These are phyloP conservation scores for Plebejus anna DNA, from an alignment of 2,888 invertebrate species.

Conservation along the genomic window DNA sequence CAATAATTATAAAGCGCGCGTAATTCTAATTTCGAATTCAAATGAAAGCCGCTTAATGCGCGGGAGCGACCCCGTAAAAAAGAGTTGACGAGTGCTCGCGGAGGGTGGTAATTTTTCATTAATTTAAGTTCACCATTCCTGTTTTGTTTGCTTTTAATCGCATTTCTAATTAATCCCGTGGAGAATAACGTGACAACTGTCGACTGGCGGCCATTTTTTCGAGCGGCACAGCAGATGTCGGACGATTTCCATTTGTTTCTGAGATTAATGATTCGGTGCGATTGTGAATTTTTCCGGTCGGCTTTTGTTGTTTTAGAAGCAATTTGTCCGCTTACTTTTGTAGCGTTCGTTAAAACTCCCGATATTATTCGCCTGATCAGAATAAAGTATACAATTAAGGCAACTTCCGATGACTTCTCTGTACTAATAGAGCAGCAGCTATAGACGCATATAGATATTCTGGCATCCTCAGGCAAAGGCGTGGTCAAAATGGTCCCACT, in stretches of 20 bases:
- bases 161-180: conserved; percentile 81
- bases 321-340: conserved; percentile 79
- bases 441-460: neutral
- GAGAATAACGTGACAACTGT: conserved; percentile 81
- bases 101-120: conserved; percentile 81
- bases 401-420: conserved; percentile 26
- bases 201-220: conserved; percentile 76
- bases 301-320: conserved; percentile 81
- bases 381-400: conserved; percentile 45
- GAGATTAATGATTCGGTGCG: conserved; percentile 80
- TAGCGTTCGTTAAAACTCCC: conserved; percentile 74
- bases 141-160: conserved; percentile 81
- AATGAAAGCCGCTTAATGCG: conserved; percentile 81
- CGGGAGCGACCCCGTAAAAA: conserved; percentile 79
- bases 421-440: neutral
- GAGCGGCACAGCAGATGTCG: conserved; percentile 77
- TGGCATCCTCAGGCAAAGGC: neutral
- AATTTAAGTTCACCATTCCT: conserved; percentile 81
- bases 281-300: conserved; percentile 80
- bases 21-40: conserved; percentile 81
- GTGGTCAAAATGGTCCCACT: neutral
- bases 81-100: conserved; percentile 78
- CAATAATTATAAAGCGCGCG: conserved; percentile 80
- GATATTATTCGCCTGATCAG: conserved; percentile 69
- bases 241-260: conserved; percentile 80